These are phyloP conservation scores for Timema cristinae DNA, from an alignment of 2,888 invertebrate genomes.

Conservation along the genomic window DNA sequence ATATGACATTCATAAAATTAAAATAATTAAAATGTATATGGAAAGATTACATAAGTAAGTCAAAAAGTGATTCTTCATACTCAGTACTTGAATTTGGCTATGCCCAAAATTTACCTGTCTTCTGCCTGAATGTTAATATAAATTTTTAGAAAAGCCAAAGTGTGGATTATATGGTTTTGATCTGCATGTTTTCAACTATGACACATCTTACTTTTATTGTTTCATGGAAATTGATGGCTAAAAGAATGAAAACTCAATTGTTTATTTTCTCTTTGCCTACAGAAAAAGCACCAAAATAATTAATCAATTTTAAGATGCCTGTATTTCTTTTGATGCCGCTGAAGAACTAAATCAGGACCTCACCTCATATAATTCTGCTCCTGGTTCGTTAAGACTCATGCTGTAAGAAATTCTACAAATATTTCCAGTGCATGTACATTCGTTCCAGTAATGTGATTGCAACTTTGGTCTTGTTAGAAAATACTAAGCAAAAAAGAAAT, in stretches of 20 bases:
- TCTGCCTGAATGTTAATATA: not conserved
- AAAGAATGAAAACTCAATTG: not conserved
- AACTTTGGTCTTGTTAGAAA: not conserved
- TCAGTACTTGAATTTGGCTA: too few species aligned
- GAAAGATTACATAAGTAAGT: too few species aligned
- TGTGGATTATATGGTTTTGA: constrained; percentile 8
- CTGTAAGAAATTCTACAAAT: not conserved
- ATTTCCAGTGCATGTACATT: not conserved
- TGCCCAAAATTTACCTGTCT: too few species aligned
- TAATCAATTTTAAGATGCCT: too few species aligned
- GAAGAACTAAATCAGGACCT: constrained; percentile 1
- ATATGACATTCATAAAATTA: too few species aligned
- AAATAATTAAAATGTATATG: too few species aligned
- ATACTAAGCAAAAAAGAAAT: too few species aligned
- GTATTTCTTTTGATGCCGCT: not conserved
- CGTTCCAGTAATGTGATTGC: not conserved
- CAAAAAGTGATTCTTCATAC: too few species aligned
- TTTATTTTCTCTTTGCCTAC: not conserved
- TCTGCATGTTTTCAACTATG: not conserved
- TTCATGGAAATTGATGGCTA: not conserved
- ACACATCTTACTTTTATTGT: constrained; percentile 3
- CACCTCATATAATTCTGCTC: constrained; percentile 6
- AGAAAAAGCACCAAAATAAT: too few species aligned
- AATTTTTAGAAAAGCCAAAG: not conserved
- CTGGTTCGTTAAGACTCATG: constrained; percentile 7